Evolutionary conservation across 1,140 invertebrate genomes (phyloP), one percentile per base, ranked within the genome.

Genomic region (Drosophila rhopaloa): DNA sequence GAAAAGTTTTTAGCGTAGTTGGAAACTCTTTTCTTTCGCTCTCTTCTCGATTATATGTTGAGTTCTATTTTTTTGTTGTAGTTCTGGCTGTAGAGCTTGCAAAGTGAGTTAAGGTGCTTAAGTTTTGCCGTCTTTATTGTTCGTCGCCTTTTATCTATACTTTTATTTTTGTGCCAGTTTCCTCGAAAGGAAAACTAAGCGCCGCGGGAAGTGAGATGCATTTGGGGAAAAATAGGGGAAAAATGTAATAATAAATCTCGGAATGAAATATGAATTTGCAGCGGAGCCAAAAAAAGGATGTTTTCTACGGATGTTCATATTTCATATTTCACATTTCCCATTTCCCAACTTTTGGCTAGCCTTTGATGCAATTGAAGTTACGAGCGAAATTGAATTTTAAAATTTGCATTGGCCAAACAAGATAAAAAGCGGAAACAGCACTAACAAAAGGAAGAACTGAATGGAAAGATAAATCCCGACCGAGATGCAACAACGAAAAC

Each of bases 361-460:
- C 70, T 77, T 88, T 88, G 68, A 71, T 27, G 53, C 68, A 71
- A 71, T 72, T 72, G 51, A 58, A 72, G 68, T 79, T 77, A 61
- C 70, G 62, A 77, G 59, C 76, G 47, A 79, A 89, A 88, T 88
- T 84, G 80, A 89, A 88, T 88, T 88, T 89, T 43, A 68, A 77
- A 88, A 88, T 88, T 89, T 88, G 80, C 83, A 85, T 85, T 78
- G 59, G 54, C 40, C 62, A 83, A 77, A 82, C 44, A 67, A 48
- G 29, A 47, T 51, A 40, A 61, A 65, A 37, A 62, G 50, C 57
- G 58, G 38, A 51, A 53, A 54, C 24, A 65, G 19, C 35, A 43
- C 47, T 53, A 50, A 32, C 54, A 76, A 67, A 24, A 35, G 16
- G 24, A 85, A 74, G 57, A 67, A 32, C 65, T 50, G 73, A 63